Evolutionary conservation across 2,888 invertebrate species (phyloP).

Genomic region (Thumatha senex): DNA sequence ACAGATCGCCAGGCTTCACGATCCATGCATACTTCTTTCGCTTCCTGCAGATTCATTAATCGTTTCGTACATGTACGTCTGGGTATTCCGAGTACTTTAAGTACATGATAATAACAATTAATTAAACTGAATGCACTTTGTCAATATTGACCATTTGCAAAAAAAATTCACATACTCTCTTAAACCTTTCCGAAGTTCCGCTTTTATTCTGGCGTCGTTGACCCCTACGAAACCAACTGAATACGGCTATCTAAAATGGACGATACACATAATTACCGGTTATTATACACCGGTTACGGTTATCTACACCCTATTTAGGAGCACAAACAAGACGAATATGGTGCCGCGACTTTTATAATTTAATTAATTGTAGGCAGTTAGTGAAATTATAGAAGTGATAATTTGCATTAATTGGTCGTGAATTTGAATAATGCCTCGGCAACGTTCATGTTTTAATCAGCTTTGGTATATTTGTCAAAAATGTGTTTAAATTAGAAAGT

Average conservation of each 20-base stretch:
- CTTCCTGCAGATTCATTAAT: no score
- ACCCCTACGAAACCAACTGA: not conserved
- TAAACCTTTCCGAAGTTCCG: not conserved
- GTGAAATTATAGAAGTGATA: constrained; percentile 30
- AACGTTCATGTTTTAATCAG: not conserved
- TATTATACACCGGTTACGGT: constrained; percentile 7
- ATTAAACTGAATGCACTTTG: not conserved
- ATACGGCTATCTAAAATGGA: constrained; percentile 1
- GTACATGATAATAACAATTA: no score
- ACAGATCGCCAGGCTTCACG: no score
- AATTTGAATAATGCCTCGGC: constrained; percentile 5
- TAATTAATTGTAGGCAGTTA: constrained; percentile 9
- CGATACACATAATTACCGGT: not conserved
- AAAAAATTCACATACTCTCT: not conserved
- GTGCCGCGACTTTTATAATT: not conserved
- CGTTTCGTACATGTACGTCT: no score
- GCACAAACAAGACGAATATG: constrained; percentile 1
- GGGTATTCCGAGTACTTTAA: no score
- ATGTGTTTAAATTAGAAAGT: constrained; percentile 14
- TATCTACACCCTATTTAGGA: not conserved
- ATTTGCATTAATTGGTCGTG: constrained; percentile 22
- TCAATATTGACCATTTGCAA: not conserved
- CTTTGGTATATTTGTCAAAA: not conserved
- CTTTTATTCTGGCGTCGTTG: not conserved
- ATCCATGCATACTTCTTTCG: no score